Evolutionary conservation across 37 sponge, comb jelly and placozoan species (phyloP), one percentile per base, ranked within the genome.

Genomic region (Axinella damicornis): DNA sequence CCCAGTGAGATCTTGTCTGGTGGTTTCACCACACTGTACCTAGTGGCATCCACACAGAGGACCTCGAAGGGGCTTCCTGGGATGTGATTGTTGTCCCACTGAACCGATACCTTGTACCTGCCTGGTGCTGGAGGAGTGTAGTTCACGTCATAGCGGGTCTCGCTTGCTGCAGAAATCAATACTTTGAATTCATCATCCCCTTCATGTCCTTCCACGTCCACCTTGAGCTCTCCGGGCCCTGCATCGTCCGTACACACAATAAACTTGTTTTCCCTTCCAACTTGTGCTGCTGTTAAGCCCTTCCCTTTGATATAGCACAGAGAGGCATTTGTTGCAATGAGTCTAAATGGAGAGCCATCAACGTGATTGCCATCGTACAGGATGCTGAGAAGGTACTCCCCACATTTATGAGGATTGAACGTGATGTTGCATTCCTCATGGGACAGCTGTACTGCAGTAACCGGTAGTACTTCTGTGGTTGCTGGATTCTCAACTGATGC

Each of bases 61-160:
- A 92, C 72, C 30, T 41, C 70, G 65, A 95, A 95, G 2, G 96
- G 96, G 53, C 86, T 84, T 0, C 93, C 93, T 2, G 97, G 95
- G 24, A 97, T 83, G 53, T 94, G 86, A 0, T 80, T 63, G 11
- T 83, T 83, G 30, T 84, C 82, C 97, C 97, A 97, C 53, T 74
- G 53, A 27, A 94, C 84, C 0, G 86, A 68, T 65, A 94, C 90
- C 32, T 74, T 64, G 69, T 94, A 97, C 28, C 76, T 83, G 15
- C 95, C 97, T 0, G 82, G 72, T 17, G 74, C 24, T 46, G 37
- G 59, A 13, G 95, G 82, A 40, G 71, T 53, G 69, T 97, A 97
- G 33, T 56, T 67, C 34, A 89, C 93, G 13, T 78, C 71, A 39
- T 92, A 76, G 46, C 77, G 84, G 19, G 53, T 65, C 37, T 77